Evolutionary conservation across 1,140 invertebrate genomes (phyloP).

Genomic region (Rhyzopertha dominica): DNA sequence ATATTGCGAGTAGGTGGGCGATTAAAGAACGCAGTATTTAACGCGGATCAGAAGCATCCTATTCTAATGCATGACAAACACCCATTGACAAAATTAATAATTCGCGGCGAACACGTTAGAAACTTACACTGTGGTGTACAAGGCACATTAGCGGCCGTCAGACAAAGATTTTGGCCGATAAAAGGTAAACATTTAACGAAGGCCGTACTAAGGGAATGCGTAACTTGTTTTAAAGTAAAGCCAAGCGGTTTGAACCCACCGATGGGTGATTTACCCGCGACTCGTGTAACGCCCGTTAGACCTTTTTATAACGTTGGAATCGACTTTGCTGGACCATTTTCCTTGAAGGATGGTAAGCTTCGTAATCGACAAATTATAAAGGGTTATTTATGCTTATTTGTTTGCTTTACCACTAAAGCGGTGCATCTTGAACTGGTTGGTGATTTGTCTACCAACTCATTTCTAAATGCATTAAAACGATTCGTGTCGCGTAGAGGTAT

Average conservation of each 20-base stretch:
- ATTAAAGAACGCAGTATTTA: slow-evolving; percentile 23
- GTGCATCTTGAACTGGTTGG: slow-evolving; percentile 34
- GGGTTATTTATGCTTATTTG: slow-evolving; percentile 25
- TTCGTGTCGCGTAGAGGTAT: slow-evolving; percentile 31
- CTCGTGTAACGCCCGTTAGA: slow-evolving; percentile 18
- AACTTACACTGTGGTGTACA: slow-evolving; percentile 16
- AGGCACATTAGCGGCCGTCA: slow-evolving; percentile 11
- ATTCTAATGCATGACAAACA: slow-evolving; percentile 19
- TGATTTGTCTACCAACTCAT: slow-evolving; percentile 27
- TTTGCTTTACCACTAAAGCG: slow-evolving; percentile 20
- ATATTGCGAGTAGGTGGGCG: slow-evolving; percentile 33
- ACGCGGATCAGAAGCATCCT: slow-evolving; percentile 20
- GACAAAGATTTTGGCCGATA: slow-evolving; percentile 22
- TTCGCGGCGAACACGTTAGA: slow-evolving; percentile 14
- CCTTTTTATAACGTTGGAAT: slow-evolving; percentile 31
- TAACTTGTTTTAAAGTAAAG: slow-evolving; percentile 15
- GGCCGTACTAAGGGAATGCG: slow-evolving; percentile 14
- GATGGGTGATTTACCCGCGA: slow-evolving; percentile 23
- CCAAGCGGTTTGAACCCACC: not conserved
- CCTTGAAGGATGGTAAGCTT: slow-evolving; percentile 10
- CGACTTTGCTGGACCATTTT: slow-evolving; percentile 38
- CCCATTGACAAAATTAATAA: slow-evolving; percentile 17
- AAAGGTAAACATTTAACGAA: slow-evolving; percentile 19
- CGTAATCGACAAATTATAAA: slow-evolving; percentile 24
- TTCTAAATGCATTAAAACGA: slow-evolving; percentile 25